Evolutionary conservation across 1,140 invertebrate species (phyloP), one percentile per base, ranked within the genome.

Genomic region (Trypoxylus dichotomus): DNA sequence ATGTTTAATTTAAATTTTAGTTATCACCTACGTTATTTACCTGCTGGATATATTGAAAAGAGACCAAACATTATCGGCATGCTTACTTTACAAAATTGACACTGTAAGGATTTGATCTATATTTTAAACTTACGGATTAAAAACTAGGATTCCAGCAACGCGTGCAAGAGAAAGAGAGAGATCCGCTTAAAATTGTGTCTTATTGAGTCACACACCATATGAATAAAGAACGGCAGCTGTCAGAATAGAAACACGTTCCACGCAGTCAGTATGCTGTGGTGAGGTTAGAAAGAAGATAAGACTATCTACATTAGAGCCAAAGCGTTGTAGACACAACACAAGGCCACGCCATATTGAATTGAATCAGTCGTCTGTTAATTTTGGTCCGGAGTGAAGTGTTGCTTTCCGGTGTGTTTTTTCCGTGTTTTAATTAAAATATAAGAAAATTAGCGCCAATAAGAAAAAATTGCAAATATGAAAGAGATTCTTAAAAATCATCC

Each of bases 301-400:
- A 71, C 73, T 80, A 81, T 83, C 81, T 74, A 68, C 60, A 77
- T 81, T 81, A 76, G 77, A 63, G 77, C 60, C 81, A 73, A 79
- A 74, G 78, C 78, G 78, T 78, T 80, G 78, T 82, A 85, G 84
- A 84, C 83, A 83, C 81, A 85, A 85, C 85, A 83, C 83, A 85
- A 83, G 85, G 82, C 82, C 85, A 83, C 85, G 84, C 85, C 85
- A 85, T 86, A 83, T 85, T 85, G 84, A 85, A 86, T 85, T 84
- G 83, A 86, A 85, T 85, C 84, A 85, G 83, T 85, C 82, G 82
- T 85, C 83, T 84, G 83, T 85, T 85, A 83, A 83, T 84, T 85
- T 84, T 82, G 83, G 80, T 74, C 29, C 77, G 80, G 80, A 79
- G 82, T 81, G 81, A 83, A 82, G 81, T 84, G 79, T 76, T 82